Evolutionary conservation across 2,797 vertebrate species (phyloP), one percentile per base, ranked within the genome.

Genomic region (Alcedo quadribrachys): DNA sequence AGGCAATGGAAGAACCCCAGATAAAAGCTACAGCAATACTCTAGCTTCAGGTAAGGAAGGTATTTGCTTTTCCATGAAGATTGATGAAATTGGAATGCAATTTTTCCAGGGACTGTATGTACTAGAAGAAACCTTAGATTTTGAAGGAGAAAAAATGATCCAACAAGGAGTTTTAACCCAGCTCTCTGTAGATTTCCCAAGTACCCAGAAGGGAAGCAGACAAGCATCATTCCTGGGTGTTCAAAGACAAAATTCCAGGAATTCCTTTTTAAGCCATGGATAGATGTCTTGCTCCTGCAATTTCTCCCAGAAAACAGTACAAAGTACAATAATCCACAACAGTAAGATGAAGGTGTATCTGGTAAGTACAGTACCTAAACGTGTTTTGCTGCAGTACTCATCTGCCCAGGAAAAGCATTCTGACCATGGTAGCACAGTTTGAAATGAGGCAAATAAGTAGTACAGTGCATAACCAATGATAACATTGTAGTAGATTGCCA

Each of bases 391-490:
- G 97, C 99, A 99, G 66, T 96, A 96, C 4, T 82, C 76, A 60
- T 98, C 97, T n/a, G 98, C 96, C 98, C 98, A 98, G 25, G 89
- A 92, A 78, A 97, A 91, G 93, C 98, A 99, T 6, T 88, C 85
- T 6, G 97, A 97, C 99, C 99, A 99, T 0, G 99, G 99, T 21
- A 99, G 93, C 37, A 98, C 97, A 85, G 75, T 98, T 97, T 98
- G 98, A 97, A 99, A 99, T 18, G 99, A 99, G 76, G 99, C 98
- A 91, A 99, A 99, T 81, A 99, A 95, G 96, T 99, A 99, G 97
- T 98, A 99, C 83, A 99, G 96, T 24, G 98, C 98, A 79, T 99
- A 99, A 87, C 97, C 97, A 30, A 99, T 98, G 95, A 99, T 99
- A 84, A 99, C 98, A 2, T 99, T 99, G 87, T 99, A 99, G 95